Conservation (phyloP, 2,113 vertebrate genomes). For the Aspiorhynchus laticeps region DNA sequence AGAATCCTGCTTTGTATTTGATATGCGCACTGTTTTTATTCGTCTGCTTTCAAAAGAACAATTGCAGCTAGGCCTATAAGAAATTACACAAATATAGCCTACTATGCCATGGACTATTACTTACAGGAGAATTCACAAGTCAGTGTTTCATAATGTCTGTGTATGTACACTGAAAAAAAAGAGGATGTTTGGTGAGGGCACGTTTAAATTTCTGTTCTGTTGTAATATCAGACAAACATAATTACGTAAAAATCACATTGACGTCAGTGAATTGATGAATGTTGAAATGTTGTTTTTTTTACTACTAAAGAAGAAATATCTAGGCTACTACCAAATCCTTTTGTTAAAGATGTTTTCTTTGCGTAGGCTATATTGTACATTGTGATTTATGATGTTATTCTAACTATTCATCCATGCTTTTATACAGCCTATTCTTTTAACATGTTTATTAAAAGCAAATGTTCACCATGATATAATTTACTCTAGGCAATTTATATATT, state of each 20-base stretch:
- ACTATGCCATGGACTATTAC: too few species aligned
- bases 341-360: neutral
- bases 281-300: neutral
- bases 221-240: neutral
- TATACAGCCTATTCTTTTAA: neutral
- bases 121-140: too few species aligned
- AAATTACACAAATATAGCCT: too few species aligned
- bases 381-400: neutral
- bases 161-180: neutral
- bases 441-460: neutral
- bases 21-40: too few species aligned
- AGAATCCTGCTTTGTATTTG: too few species aligned
- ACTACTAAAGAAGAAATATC: neutral
- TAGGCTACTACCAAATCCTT: neutral
- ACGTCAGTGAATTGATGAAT: neutral
- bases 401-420: neutral
- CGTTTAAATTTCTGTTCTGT: neutral
- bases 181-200: neutral
- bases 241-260: neutral
- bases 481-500: neutral
- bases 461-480: neutral
- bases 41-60: too few species aligned
- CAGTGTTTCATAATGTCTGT: neutral
- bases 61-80: too few species aligned
- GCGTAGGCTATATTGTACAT: too few species aligned